phyloP scores from a whole-genome alignment of 2,113 vertebrate genomes.

The Brachyhypopomus occidentalis region DNA sequence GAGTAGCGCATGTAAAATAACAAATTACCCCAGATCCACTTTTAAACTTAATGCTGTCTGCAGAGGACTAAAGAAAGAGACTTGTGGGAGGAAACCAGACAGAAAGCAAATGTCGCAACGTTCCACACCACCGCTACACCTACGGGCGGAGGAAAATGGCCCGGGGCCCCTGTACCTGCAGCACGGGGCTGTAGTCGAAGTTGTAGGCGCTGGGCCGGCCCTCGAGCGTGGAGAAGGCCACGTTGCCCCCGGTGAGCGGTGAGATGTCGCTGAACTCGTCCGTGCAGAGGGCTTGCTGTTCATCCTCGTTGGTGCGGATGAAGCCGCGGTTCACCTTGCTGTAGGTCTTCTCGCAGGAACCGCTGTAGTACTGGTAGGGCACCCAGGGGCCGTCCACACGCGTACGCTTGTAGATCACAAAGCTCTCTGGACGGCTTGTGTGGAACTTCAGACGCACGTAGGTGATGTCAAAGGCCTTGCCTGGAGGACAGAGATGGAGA shows the following conservation, averaged over 20 bases:
- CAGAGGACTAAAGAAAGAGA: neutral
- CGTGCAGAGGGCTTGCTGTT: conserved; percentile 93
- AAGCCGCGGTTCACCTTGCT: conserved; percentile 81
- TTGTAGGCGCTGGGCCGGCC: conserved; percentile 94
- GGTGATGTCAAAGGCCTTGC: conserved; percentile 96
- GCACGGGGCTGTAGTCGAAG: conserved; percentile 92
- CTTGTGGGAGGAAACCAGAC: too few species aligned
- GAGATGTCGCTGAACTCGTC: conserved; percentile 99
- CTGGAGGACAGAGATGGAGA: conserved; percentile 62
- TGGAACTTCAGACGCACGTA: conserved; percentile 97
- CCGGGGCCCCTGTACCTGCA: conserved; percentile 80
- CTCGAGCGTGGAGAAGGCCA: conserved; percentile 95
- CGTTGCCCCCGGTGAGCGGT: conserved; percentile 92
- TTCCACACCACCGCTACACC: neutral
- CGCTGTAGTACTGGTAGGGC: conserved; percentile 97
- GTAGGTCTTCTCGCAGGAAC: conserved; percentile 95
- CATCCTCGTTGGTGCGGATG: conserved; percentile 89
- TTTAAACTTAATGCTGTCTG: too few species aligned
- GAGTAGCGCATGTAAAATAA: too few species aligned
- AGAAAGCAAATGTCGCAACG: neutral
- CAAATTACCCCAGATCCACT: too few species aligned
- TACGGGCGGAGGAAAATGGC: neutral
- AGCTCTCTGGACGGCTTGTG: conserved; percentile 96
- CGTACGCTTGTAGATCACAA: conserved; percentile 92
- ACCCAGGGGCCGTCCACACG: conserved; percentile 83